Evolutionary conservation across 2,797 vertebrate genomes (phyloP).

Genomic region (Poecilia wingei): DNA sequence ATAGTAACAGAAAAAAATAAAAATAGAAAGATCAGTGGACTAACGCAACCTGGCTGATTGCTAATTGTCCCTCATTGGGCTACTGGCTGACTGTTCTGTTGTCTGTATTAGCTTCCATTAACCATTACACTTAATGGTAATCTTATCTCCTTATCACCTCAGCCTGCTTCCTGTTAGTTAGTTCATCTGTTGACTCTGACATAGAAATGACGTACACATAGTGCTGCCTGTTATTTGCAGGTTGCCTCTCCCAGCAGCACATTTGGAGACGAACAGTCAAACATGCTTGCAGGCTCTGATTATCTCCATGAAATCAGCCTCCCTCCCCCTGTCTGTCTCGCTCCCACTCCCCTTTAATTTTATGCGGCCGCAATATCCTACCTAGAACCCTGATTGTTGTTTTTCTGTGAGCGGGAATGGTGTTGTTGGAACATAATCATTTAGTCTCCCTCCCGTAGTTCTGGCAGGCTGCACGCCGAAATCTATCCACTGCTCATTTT

Average conservation of each 20-base stretch:
- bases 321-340: conserved; percentile 46
- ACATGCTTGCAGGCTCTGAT: conserved; percentile 23
- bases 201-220: conserved; percentile 41
- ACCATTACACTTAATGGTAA: conserved; percentile 65
- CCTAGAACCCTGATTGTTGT: conserved; percentile 64
- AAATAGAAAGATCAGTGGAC: neutral
- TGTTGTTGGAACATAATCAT: conserved; percentile 77
- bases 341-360: conserved; percentile 67
- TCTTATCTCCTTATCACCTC: conserved; percentile 75
- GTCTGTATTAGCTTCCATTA: conserved; percentile 64
- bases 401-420: conserved; percentile 55
- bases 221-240: conserved; percentile 18
- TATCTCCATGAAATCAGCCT: conserved; percentile 57
- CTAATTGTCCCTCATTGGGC: neutral
- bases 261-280: conserved; percentile 33
- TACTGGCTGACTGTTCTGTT: conserved; percentile 20
- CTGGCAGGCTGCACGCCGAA: conserved; percentile 64
- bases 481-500: conserved; percentile 71
- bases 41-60: neutral
- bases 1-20: no score
- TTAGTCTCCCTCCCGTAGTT: conserved; percentile 70
- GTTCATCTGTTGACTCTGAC: conserved; percentile 36
- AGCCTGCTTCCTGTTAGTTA: conserved; percentile 40
- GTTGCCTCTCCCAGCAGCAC: conserved; percentile 16
- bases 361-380: conserved; percentile 52